These are phyloP conservation scores for Cyanoliseus patagonus DNA, from an alignment of 2,113 vertebrate species.

Conservation along the genomic window DNA sequence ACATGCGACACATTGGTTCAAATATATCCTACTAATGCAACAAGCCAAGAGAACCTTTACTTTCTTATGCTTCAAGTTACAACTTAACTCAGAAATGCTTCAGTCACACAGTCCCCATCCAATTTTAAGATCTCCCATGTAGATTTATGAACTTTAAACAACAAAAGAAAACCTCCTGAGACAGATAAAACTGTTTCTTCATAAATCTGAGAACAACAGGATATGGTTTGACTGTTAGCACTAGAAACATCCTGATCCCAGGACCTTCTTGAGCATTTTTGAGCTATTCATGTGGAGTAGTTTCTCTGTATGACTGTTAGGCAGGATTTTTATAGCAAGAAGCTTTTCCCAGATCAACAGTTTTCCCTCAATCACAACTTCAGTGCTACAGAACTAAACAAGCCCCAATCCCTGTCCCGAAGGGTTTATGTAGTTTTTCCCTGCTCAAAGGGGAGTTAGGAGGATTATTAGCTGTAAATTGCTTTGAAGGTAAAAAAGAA, in stretches of 20 bases:
- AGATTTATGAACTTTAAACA: slow-evolving; percentile 13
- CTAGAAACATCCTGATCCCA: background rate
- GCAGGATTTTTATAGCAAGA: background rate
- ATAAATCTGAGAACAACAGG: background rate
- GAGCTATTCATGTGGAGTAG: background rate
- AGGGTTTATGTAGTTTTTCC: background rate
- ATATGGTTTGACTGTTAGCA: background rate
- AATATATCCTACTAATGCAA: background rate
- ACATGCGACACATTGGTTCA: background rate
- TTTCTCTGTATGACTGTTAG: background rate
- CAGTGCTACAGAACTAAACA: background rate
- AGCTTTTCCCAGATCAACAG: background rate
- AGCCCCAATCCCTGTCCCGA: background rate
- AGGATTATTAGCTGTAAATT: background rate
- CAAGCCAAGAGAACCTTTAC: background rate
- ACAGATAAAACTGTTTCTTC: background rate
- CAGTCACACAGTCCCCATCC: background rate
- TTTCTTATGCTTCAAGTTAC: slow-evolving; percentile 17
- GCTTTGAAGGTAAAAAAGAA: background rate
- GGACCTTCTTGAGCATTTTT: background rate
- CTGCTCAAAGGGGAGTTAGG: background rate
- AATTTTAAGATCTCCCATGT: background rate
- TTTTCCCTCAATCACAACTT: background rate
- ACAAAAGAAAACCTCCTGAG: background rate
- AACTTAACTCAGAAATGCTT: slow-evolving; percentile 18